Evolutionary conservation across 2,888 invertebrate species (phyloP).

Genomic region (Drosophila glabriapex): DNA sequence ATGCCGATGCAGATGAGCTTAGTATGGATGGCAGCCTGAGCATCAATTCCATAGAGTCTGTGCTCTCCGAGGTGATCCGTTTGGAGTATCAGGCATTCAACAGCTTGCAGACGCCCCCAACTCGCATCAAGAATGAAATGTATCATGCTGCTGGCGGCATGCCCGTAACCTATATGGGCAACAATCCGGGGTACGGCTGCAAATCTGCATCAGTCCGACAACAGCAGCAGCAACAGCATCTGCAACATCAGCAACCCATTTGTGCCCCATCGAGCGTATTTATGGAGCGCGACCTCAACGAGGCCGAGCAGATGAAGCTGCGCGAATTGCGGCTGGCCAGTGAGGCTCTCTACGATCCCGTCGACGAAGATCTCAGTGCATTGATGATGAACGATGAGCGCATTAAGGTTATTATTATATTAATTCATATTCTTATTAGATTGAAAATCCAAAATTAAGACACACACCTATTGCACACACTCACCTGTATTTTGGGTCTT

Average conservation of each 20-base stretch:
- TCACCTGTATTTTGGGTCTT: background rate
- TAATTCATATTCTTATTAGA: constrained; percentile 3
- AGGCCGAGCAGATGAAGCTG: constrained; percentile 93
- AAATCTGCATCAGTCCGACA: constrained; percentile 28
- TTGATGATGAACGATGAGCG: constrained; percentile 89
- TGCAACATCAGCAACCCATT: constrained; percentile 66
- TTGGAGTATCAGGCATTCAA: constrained; percentile 91
- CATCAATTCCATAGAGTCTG: constrained; percentile 90
- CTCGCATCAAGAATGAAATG: constrained; percentile 77
- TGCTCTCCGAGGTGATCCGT: constrained; percentile 93
- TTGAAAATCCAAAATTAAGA: constrained; percentile 31
- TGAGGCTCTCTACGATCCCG: constrained; percentile 92
- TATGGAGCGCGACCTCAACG: constrained; percentile 87
- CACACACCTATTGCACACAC: constrained; percentile 21
- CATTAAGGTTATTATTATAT: constrained; percentile 86
- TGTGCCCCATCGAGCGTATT: constrained; percentile 74
- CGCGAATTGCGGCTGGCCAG: constrained; percentile 94
- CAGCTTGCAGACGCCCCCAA: constrained; percentile 62
- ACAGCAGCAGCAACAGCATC: constrained; percentile 21
- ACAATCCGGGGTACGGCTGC: constrained; percentile 43
- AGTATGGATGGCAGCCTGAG: constrained; percentile 62
- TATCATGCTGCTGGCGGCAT: constrained; percentile 58
- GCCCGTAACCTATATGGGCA: constrained; percentile 21
- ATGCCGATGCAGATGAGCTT: constrained; percentile 58
- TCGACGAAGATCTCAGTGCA: constrained; percentile 92